Evolutionary conservation across 2,797 vertebrate species (phyloP).

Genomic region (Tragopan temminckii): DNA sequence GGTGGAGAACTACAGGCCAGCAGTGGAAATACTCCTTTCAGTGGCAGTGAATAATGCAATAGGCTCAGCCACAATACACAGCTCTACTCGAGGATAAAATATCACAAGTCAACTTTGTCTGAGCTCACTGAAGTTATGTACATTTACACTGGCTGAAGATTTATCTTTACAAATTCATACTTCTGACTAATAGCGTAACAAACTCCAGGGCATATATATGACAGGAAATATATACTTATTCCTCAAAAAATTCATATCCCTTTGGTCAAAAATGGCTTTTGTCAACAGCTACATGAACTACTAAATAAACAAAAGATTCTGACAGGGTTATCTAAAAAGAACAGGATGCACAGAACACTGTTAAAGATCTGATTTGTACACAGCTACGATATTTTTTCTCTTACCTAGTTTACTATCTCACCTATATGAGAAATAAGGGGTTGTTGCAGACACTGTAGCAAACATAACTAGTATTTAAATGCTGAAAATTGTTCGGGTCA

Average conservation of each 20-base stretch:
- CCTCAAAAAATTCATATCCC: neutral
- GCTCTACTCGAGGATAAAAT: neutral
- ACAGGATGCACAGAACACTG: neutral
- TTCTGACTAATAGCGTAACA: neutral
- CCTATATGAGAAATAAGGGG: neutral
- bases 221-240: neutral
- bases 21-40: neutral
- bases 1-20: rapidly evolving
- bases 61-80: neutral
- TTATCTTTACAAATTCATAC: neutral
- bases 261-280: neutral
- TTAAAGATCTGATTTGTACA: neutral
- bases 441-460: neutral
- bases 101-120: neutral
- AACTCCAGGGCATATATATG: neutral
- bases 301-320: neutral
- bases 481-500: neutral
- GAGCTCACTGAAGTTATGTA: neutral
- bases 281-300: neutral
- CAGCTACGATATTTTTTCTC: neutral
- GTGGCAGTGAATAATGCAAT: rapidly evolving
- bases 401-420: neutral
- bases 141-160: neutral
- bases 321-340: neutral
- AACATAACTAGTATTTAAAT: neutral